phyloP scores from a whole-genome alignment of 2,113 vertebrate species.

The Prionailurus bengalensis region DNA sequence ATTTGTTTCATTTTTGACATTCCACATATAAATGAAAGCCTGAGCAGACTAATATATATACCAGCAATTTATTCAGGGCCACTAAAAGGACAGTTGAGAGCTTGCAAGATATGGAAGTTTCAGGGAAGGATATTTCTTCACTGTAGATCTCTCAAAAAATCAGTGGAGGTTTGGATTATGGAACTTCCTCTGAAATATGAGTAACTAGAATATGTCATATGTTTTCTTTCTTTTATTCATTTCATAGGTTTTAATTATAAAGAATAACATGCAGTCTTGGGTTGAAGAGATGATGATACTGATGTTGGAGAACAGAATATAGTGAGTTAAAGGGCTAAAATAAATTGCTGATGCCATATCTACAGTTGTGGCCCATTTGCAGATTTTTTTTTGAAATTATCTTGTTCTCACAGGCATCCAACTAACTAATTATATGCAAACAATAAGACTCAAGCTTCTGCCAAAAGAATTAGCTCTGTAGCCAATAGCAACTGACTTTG shows the following conservation, averaged over 20 bases:
- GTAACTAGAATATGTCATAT: neutral
- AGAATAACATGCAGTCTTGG: neutral
- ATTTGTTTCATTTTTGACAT: neutral
- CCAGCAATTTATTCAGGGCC: neutral
- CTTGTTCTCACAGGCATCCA: conserved; percentile 70
- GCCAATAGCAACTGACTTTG: conserved; percentile 63
- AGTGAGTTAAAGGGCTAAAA: conserved; percentile 68
- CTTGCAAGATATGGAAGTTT: neutral
- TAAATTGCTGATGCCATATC: conserved; percentile 46
- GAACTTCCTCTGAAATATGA: neutral
- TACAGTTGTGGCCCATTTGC: conserved; percentile 38
- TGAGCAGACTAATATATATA: neutral
- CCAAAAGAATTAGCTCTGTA: conserved; percentile 71
- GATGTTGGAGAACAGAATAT: neutral
- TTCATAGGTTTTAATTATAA: neutral
- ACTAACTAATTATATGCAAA: conserved; percentile 61
- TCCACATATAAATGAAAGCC: neutral
- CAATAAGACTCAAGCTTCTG: conserved; percentile 70
- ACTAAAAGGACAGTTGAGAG: neutral
- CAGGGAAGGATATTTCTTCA: neutral
- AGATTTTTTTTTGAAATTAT: conserved; percentile 63
- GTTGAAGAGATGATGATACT: neutral
- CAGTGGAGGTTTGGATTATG: neutral
- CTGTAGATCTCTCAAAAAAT: neutral
- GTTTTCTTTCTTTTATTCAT: neutral